Conservation (phyloP, 2,113 vertebrate species). For the Ptyas mucosa region DNA sequence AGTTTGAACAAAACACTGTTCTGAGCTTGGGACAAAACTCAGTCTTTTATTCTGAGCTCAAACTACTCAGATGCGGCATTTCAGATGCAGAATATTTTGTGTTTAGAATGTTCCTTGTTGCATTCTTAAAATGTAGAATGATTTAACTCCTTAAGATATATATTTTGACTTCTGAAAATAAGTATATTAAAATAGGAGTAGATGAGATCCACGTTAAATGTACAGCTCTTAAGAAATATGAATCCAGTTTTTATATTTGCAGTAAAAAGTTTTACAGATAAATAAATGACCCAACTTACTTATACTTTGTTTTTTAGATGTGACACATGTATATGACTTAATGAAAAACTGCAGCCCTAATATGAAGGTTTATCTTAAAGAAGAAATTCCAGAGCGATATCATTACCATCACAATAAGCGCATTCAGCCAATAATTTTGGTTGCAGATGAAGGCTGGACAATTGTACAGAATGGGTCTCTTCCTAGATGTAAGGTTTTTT, state of each 20-base stretch:
- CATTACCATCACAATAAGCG: constrained; percentile 82
- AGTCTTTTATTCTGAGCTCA: background rate
- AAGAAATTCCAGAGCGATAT: constrained; percentile 82
- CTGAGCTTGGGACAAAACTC: background rate
- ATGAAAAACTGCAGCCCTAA: constrained; percentile 74
- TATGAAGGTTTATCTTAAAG: constrained; percentile 86
- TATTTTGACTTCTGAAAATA: background rate
- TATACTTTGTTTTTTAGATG: constrained; percentile 61
- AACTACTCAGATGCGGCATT: background rate
- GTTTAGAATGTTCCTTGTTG: background rate
- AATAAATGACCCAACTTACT: background rate
- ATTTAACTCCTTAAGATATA: background rate
- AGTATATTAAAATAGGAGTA: background rate
- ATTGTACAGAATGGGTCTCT: constrained; percentile 76
- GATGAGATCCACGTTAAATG: fast-evolving
- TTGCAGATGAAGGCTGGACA: constrained; percentile 96
- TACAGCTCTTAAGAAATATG: background rate
- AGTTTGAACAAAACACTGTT: background rate
- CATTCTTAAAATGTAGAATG: background rate
- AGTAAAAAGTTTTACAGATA: background rate
- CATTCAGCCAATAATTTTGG: constrained; percentile 85
- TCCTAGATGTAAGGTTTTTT: constrained; percentile 69
- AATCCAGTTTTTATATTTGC: background rate
- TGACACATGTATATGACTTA: constrained; percentile 63
- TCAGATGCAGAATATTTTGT: background rate